Evolutionary conservation across 2,888 invertebrate species (phyloP), one percentile per base, ranked within the genome.

Genomic region (Sipha maydis): DNA sequence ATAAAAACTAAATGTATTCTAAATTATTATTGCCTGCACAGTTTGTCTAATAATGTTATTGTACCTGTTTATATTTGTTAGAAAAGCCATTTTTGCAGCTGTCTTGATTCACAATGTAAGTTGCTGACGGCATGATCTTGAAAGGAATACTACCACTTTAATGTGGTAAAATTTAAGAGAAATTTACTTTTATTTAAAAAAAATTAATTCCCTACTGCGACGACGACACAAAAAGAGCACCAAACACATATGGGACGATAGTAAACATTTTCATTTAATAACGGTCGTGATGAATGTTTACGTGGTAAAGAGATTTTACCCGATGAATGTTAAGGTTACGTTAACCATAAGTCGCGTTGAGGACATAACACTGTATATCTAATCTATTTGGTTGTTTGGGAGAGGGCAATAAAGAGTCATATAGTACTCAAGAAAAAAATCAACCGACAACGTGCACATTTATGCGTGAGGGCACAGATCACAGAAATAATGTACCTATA

Each of bases 351-450:
- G 28, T 48, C 54, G 31, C 31, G 9, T 21, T 56, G 78, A 78
- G 31, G 31, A 56, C 31, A 54, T 54, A 54, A 54, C 31, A 78
- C 4, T 31, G 21, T 31, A 56, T 54, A 78, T 78, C 54, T 78
- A 25, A 78, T 78, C 78, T 78, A 31, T 78, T 54, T 31, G 3
- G 31, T 54, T 31, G 54, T 56, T 25, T 31, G 14, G 14, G 78
- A 78, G 78, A 78, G 78, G 78, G 78, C 54, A 78, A 78, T 78
- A 78, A 31, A 78, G 54, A 54, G 25, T 54, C 54, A 41, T 19
- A 28, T 21, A 78, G 54, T 54, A 31, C 54, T 56, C 54, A 9
- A 54, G 21, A 31, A 31, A 56, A 78, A 78, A 76, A 41, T 69
- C n/a, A n/a, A 28, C 28, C 25, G 69, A 69, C 61, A 25, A 28